Evolutionary conservation across 2,888 invertebrate genomes (phyloP), one percentile per base, ranked within the genome.

Genomic region (Drosophila gaucha): DNA sequence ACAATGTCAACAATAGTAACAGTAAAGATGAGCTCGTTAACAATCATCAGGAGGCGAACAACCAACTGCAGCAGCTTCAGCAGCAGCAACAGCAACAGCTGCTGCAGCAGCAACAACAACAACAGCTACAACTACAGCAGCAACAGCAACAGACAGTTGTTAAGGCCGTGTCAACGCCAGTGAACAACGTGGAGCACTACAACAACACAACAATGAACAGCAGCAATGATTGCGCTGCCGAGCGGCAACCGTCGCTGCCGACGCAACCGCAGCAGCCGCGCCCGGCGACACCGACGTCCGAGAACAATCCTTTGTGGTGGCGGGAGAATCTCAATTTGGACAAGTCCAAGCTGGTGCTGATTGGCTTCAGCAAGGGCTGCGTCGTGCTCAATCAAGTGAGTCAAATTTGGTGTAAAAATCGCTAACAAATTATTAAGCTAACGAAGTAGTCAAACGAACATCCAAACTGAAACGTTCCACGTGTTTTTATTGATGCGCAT

Each of bases 281-380:
- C 26, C 79, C 74, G 2, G 6, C 60, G 71, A 80, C 72, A 54
- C 52, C 71, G 16, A 74, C 63, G 62, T 73, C 26, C 88, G 89
- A 83, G 12, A 80, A 86, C 14, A 92, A 93, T 74, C 92, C 92
- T 0, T 90, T 94, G 14, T 94, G 94, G 94, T 94, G 95, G 94
- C 92, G 93, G 1, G 93, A 94, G 46, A 91, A 92, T 59, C 90
- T 94, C 16, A 92, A 93, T 30, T 90, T 95, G 84, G 94, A 94
- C 85, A 93, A 93, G 88, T 92, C 93, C 4, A 92, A 93, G 68
- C 92, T 96, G 64, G 93, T 93, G 43, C 90, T 97, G 73, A 93
- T 97, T 64, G 98, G 96, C 2, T 98, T 98, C 92, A 97, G 97
- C 92, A 98, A 98, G 93, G 98, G 98, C 62, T 97, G 97, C 92